Evolutionary conservation across 2,113 vertebrate genomes (phyloP).

Genomic region (Oceanites oceanicus): DNA sequence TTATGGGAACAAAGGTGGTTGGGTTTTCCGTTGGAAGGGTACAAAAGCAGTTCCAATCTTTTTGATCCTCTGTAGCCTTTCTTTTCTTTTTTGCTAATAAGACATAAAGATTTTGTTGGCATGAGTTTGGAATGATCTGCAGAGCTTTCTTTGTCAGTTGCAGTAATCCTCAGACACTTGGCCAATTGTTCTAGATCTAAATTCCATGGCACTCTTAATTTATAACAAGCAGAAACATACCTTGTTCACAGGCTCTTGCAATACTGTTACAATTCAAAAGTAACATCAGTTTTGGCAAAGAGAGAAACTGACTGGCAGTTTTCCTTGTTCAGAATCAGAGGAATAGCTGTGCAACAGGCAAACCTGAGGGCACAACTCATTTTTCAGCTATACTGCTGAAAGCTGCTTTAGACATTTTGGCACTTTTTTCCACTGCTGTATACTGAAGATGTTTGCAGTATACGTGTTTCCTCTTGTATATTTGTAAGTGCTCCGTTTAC

Average conservation of each 20-base stretch:
- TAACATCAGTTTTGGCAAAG: background rate
- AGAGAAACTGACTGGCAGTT: background rate
- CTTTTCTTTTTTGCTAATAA: background rate
- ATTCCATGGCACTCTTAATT: conserved; percentile 10
- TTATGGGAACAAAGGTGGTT: background rate
- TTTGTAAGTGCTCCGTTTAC: background rate
- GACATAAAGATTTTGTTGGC: background rate
- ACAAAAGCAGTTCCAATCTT: background rate
- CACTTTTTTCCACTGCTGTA: background rate
- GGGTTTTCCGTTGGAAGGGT: background rate
- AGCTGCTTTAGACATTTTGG: background rate
- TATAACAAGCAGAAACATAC: background rate
- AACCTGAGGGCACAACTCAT: background rate
- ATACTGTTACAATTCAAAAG: background rate
- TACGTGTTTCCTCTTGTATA: background rate
- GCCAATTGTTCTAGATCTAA: background rate
- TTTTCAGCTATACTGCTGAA: background rate
- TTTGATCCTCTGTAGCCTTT: background rate
- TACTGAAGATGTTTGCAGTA: background rate
- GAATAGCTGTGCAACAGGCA: conserved; percentile 14
- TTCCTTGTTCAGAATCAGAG: background rate
- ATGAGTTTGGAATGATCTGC: background rate
- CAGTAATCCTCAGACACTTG: background rate
- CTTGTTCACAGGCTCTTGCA: background rate
- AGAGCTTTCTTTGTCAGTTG: background rate